Conservation (phyloP, 2,888 invertebrate genomes). For the Adelphocoris suturalis region DNA sequence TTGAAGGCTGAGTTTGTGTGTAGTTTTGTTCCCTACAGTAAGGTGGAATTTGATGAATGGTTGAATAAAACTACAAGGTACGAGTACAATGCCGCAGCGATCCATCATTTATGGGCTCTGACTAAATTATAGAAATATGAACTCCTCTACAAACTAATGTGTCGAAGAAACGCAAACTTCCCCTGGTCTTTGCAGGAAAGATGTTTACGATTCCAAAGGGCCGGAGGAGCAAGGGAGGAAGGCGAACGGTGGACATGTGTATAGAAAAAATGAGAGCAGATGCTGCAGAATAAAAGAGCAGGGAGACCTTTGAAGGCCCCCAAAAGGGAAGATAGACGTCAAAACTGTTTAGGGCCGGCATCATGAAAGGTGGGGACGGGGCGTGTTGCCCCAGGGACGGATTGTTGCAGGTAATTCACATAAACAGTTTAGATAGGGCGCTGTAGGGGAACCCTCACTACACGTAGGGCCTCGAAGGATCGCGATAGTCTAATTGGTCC, state of each 20-base stretch:
- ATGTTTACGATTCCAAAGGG: constrained; percentile 57
- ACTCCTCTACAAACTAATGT: constrained; percentile 4
- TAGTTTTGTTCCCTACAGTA: no score
- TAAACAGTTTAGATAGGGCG: constrained; percentile 68
- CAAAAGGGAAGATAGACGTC: constrained; percentile 61
- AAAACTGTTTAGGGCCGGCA: constrained; percentile 67
- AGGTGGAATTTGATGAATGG: no score
- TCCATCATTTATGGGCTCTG: no score
- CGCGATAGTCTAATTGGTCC: constrained; percentile 59
- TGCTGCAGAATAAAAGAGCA: constrained; percentile 54
- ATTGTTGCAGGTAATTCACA: constrained; percentile 69
- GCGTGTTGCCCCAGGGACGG: constrained; percentile 56
- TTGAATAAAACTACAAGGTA: no score
- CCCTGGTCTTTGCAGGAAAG: constrained; percentile 19
- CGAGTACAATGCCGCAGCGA: no score
- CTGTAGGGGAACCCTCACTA: constrained; percentile 6
- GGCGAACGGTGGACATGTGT: constrained; percentile 52
- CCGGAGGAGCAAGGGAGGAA: constrained; percentile 46
- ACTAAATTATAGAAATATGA: no score
- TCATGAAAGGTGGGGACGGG: constrained; percentile 56
- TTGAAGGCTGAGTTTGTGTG: no score
- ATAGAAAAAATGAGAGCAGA: constrained; percentile 68
- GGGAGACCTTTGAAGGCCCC: constrained; percentile 45
- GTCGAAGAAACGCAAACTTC: neutral
- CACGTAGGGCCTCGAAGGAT: neutral